Conservation (phyloP, 2,888 invertebrate species). For the Drosophila leonis region DNA sequence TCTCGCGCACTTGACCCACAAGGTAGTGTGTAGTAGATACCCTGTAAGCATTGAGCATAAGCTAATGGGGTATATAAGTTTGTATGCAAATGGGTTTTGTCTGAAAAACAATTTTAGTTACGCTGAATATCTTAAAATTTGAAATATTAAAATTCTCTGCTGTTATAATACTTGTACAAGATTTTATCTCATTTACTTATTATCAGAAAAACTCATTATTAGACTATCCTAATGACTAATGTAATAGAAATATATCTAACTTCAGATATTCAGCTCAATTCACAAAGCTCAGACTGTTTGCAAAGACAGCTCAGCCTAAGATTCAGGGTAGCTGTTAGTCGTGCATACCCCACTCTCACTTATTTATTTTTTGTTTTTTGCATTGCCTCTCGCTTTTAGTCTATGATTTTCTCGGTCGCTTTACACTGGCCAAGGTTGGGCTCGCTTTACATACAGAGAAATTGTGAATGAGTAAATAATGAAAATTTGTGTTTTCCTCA, state of each 20-base stretch:
- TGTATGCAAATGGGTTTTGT: too few relatives aligned
- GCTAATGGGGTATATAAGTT: too few relatives aligned
- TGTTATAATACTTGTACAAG: too few relatives aligned
- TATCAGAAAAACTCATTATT: too few relatives aligned
- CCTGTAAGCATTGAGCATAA: background rate
- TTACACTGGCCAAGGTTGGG: slow-evolving; percentile 51
- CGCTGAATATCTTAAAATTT: too few relatives aligned
- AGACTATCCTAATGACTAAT: too few relatives aligned
- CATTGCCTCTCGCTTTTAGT: slow-evolving; percentile 5
- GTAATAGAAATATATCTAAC: too few relatives aligned
- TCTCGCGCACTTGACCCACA: slow-evolving; percentile 74
- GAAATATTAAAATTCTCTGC: too few relatives aligned
- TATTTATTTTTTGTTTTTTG: slow-evolving; percentile 2
- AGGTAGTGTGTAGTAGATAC: slow-evolving; percentile 47
- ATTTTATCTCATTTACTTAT: too few relatives aligned
- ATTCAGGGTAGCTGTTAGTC: background rate
- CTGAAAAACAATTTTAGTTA: too few relatives aligned
- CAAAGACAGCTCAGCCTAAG: background rate
- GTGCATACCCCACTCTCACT: background rate
- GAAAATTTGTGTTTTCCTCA: slow-evolving; percentile 67
- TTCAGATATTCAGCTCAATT: background rate
- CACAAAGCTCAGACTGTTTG: background rate
- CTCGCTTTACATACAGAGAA: slow-evolving; percentile 19
- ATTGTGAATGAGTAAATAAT: slow-evolving; percentile 43
- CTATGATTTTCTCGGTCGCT: slow-evolving; percentile 31